These are phyloP conservation scores for Rhabdophis nuchalis DNA, from an alignment of 2,797 vertebrate genomes.

Conservation along the genomic window DNA sequence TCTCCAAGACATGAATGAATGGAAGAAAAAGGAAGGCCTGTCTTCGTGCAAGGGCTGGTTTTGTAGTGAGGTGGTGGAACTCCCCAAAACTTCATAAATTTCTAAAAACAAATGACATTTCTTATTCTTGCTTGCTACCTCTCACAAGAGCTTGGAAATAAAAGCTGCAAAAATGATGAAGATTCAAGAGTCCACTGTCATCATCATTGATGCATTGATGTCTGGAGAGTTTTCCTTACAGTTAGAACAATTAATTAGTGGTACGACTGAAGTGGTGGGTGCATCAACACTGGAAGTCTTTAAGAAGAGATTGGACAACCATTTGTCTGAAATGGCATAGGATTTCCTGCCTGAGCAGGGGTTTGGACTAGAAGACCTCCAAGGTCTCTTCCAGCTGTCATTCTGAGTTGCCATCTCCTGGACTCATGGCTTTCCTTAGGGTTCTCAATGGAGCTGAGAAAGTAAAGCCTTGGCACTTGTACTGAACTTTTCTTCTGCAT, in stretches of 20 bases:
- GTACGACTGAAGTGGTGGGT: not conserved
- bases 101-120: not conserved
- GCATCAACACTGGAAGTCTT: not conserved
- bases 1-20: not conserved
- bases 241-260: not conserved
- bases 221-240: not conserved
- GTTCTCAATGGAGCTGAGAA: not conserved
- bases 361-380: not conserved
- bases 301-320: not conserved
- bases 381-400: not conserved
- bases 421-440: not conserved
- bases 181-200: not conserved
- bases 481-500: not conserved
- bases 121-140: not conserved
- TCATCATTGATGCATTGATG: not conserved
- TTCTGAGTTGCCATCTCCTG: not conserved
- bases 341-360: not conserved
- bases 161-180: not conserved
- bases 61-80: not conserved
- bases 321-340: not conserved
- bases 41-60: not conserved
- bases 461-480: not conserved
- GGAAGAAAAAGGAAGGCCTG: not conserved
- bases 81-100: not conserved
- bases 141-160: not conserved